phyloP scores from a whole-genome alignment of 1,140 invertebrate genomes.

The Mamestra configurata region DNA sequence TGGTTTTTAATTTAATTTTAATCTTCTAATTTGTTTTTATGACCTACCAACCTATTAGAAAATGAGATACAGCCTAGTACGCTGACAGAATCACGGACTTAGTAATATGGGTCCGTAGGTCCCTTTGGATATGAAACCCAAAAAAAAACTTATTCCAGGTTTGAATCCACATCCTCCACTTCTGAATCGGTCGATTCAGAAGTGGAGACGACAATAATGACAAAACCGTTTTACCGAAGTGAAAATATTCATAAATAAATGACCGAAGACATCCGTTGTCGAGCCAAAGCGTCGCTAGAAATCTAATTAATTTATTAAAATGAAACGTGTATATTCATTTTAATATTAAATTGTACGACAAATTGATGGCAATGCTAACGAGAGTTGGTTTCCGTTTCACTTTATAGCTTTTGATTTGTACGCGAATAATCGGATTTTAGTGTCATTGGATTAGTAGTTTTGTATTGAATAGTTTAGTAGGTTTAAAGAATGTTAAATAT shows the following conservation, averaged over 20 bases:
- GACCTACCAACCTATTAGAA: too few relatives aligned
- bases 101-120: too few relatives aligned
- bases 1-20: too few relatives aligned
- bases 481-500: neutral
- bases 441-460: conserved; percentile 4
- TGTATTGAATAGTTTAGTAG: neutral
- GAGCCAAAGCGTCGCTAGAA: conserved; percentile 9
- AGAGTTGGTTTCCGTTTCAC: conserved; percentile 14
- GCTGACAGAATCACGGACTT: too few relatives aligned
- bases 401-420: conserved; percentile 18
- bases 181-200: too few relatives aligned
- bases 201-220: too few relatives aligned
- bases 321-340: conserved; percentile 27
- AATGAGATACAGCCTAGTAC: too few relatives aligned
- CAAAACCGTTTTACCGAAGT: neutral
- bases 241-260: conserved; percentile 12
- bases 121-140: too few relatives aligned
- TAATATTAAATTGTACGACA: conserved; percentile 42
- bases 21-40: too few relatives aligned
- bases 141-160: too few relatives aligned
- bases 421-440: conserved; percentile 1
- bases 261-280: conserved; percentile 17
- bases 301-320: conserved; percentile 44
- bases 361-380: conserved; percentile 34
- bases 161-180: too few relatives aligned